Percentiles rank a stretch among this genome's conserved stretches.
phyloP scores from a whole-genome alignment of 2,797 vertebrate species.

The Cuniculus paca region DNA sequence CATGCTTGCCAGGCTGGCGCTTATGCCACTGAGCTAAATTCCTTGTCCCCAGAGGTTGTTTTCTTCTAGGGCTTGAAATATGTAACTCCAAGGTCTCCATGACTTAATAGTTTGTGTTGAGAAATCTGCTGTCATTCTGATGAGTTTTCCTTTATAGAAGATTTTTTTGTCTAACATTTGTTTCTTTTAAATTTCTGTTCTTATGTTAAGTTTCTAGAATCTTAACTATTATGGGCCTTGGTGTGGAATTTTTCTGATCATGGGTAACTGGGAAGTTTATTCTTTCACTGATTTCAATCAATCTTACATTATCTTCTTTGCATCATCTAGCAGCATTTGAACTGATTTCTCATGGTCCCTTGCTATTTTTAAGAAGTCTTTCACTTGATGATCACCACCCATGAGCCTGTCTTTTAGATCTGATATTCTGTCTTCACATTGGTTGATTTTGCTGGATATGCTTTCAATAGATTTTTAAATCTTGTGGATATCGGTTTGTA shows the following conservation, averaged over 20 bases:
- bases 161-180: neutral
- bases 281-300: neutral
- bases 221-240: neutral
- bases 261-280: neutral
- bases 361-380: neutral
- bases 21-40: too few species aligned
- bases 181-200: neutral
- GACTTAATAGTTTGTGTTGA: neutral
- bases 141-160: neutral
- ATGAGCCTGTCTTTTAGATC: neutral
- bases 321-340: neutral
- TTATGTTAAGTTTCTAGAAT: neutral
- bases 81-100: neutral
- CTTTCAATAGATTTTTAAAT: neutral
- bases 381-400: neutral
- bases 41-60: too few species aligned
- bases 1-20: too few species aligned
- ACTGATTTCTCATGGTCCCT: neutral
- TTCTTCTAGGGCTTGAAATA: neutral
- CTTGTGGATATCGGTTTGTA: neutral
- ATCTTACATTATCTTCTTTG: neutral
- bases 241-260: neutral
- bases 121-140: neutral
- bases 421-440: neutral
- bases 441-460: neutral